Evolutionary conservation across 2,797 vertebrate species (phyloP), one percentile per base, ranked within the genome.

Genomic region (Macrochelys suwanniensis): DNA sequence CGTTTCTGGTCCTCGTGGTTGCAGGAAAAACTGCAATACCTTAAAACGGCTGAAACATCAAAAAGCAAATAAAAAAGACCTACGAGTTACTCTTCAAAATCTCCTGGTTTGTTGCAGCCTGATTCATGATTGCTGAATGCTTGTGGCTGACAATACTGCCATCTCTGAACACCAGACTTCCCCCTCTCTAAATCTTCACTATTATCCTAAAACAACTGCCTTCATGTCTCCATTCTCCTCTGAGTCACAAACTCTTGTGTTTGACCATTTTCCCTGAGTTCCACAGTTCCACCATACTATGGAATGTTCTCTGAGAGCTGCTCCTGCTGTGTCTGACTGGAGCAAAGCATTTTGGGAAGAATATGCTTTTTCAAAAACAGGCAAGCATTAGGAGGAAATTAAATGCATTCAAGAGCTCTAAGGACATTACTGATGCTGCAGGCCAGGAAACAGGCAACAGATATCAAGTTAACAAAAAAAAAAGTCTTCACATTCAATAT

Each of bases 351-450:
- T 95, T 91, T 42, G 53, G 31, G 83, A 89, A 76, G 42, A 88
- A 83, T n/a, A 93, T 2, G 1, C 4, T 68, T 78, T 79, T 89
- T 88, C 17, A 80, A 54, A 54, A 28, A 93, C 85, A 15, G 87
- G 12, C 28, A 82, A n/a, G 65, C 21, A 68, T 82, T 19, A 95
- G 78, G 76, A 89, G 37, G 23, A 96, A 95, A 89, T 50, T 12
- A 76, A 88, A 74, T 61, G 31, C 59, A 94, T 51, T 56, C 86
- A 49, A 85, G 37, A 89, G 42, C 2, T 68, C 49, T 51, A 15
- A 6, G 19, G 11, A 79, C 93, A 88, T 88, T 90, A 93, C 1
- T 84, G 54, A 21, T 89, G 11, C 10, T 91, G 61, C 85, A 85
- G 83, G 53, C 33, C 47, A 88, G 53, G 79, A 92, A 17, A 56